Conservation (phyloP, 2,888 invertebrate species). For the Pristionchus japonicus region DNA sequence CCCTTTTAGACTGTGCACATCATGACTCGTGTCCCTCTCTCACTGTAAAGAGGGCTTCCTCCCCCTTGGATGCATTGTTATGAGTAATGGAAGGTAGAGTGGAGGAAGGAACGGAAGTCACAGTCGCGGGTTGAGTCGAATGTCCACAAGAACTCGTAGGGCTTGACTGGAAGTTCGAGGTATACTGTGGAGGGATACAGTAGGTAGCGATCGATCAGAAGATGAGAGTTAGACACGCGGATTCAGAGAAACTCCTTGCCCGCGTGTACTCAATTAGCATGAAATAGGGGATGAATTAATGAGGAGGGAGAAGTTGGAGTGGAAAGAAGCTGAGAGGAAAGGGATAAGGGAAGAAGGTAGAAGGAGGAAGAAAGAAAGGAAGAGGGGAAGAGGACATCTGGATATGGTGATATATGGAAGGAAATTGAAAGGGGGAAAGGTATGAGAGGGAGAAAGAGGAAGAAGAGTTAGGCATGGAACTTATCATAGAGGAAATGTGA, state of each 20-base stretch:
- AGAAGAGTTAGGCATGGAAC: too few relatives aligned
- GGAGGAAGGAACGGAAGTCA: neutral
- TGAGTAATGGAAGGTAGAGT: slow-evolving; percentile 34
- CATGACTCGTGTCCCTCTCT: neutral
- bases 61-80: slow-evolving; percentile 26
- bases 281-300: slow-evolving; percentile 34
- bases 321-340: neutral
- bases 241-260: neutral
- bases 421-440: neutral
- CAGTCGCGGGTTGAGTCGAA: neutral
- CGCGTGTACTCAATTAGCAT: slow-evolving; percentile 28
- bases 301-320: neutral
- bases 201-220: neutral
- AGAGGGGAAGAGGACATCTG: neutral
- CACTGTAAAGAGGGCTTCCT: neutral
- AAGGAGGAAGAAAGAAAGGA: neutral
- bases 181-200: neutral
- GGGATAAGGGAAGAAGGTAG: neutral
- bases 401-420: slow-evolving; percentile 17
- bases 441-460: neutral
- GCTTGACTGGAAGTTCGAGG: neutral
- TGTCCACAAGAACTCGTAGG: neutral
- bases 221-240: slow-evolving; percentile 13
- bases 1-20: slow-evolving; percentile 6
- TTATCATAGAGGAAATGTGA: slow-evolving; percentile 12